Evolutionary conservation across 64 coral and sea anemone species (phyloP).

Genomic region (Montipora sp.): DNA sequence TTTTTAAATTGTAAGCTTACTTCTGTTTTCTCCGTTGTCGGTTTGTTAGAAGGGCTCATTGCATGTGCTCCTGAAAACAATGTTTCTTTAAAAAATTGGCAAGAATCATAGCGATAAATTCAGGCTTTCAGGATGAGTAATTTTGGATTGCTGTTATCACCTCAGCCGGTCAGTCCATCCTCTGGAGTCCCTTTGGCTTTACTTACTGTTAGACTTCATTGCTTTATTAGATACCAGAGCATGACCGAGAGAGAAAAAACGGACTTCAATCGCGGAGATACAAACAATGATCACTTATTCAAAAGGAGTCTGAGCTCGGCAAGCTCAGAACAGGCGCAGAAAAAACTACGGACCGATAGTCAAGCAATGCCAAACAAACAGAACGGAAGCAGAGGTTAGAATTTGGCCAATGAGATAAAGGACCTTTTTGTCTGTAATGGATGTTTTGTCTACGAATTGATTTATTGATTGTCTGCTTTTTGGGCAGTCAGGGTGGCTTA

Average conservation of each 20-base stretch:
- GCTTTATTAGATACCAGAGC: conserved; percentile 66
- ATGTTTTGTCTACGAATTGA: no score
- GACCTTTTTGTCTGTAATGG: background rate
- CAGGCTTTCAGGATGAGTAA: no score
- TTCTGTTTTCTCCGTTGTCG: background rate
- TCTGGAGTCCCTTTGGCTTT: no score
- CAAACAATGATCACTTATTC: conserved; percentile 95
- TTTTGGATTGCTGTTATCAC: no score
- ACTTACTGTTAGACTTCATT: no score
- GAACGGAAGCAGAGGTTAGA: conserved; percentile 17
- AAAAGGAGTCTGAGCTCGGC: conserved; percentile 74
- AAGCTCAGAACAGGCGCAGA: conserved; percentile 70
- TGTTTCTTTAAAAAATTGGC: no score
- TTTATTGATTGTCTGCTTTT: background rate
- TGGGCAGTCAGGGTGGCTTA: no score
- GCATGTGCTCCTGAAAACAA: no score
- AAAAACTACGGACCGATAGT: conserved; percentile 75
- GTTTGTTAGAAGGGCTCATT: background rate
- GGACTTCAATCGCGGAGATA: conserved; percentile 94
- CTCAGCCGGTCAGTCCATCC: no score
- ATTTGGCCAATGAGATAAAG: background rate
- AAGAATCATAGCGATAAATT: no score
- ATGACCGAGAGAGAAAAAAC: conserved; percentile 93
- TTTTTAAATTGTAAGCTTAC: background rate
- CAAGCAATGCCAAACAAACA: conserved; percentile 11